Evolutionary conservation across 37 sponge, comb jelly and placozoan species (phyloP).

Genomic region (Petrosia ficiformis): DNA sequence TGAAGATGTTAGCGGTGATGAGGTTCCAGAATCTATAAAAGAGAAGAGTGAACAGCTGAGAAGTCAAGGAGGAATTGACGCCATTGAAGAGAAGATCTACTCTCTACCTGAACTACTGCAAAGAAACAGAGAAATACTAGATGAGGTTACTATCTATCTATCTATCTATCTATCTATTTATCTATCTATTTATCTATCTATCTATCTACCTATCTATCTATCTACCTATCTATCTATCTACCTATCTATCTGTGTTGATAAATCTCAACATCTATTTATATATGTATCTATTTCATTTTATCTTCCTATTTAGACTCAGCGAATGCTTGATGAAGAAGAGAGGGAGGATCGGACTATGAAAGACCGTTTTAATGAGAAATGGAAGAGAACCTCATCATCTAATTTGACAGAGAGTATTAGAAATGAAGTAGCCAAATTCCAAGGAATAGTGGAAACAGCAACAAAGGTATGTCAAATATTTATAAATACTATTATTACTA

Average conservation of each 20-base stretch:
- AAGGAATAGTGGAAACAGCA: conserved; percentile 25
- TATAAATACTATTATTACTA: too few relatives aligned
- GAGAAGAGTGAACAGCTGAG: conserved; percentile 75
- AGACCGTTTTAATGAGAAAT: conserved; percentile 76
- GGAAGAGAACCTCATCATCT: conserved; percentile 77
- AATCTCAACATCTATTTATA: too few relatives aligned
- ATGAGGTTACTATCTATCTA: conserved; percentile 67
- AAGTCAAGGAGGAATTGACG: conserved; percentile 55
- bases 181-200: too few relatives aligned
- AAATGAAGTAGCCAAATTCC: conserved; percentile 56
- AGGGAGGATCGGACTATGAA: conserved; percentile 71
- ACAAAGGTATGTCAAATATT: conserved; percentile 1
- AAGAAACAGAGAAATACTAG: conserved; percentile 85
- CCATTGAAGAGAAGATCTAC: conserved; percentile 54
- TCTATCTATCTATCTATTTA: too few relatives aligned
- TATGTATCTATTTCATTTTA: too few relatives aligned
- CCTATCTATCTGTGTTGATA: too few relatives aligned
- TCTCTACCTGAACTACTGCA: conserved; percentile 77
- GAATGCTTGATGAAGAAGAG: conserved; percentile 90
- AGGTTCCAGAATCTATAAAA: conserved; percentile 81
- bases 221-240: too few relatives aligned
- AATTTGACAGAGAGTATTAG: conserved; percentile 71
- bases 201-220: too few relatives aligned
- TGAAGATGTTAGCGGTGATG: conserved; percentile 83
- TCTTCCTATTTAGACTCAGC: conserved; percentile 40